Base-by-base conservation (phyloP, 2,113 vertebrate genomes). In the Protomyctophum bolini region DNA sequence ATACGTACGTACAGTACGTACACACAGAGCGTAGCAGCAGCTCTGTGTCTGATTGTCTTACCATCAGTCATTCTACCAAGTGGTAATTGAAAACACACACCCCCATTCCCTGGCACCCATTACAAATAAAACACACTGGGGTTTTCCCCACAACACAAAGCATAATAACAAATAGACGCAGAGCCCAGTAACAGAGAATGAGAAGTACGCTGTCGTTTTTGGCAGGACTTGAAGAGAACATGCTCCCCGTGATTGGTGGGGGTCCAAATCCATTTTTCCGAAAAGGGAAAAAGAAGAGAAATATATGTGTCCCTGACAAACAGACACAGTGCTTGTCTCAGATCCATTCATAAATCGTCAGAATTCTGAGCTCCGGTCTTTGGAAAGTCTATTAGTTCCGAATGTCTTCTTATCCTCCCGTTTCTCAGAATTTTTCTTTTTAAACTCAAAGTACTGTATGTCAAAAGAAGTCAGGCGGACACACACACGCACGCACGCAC, bases 81-180 rank as follows among this genome's bases (percentile, higher is more conserved):
- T 87, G 79, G 81, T 91, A 91, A 91, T 90, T 88, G 87, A 88
- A 91, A 91, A 88, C 86, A 91, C 88, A 89, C 86, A 87, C 68
- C 76, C 85, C 57, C 74, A 59, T 83, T 68, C 79, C 80, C 81
- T 85, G 82, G 89, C 83, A 90, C 84, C 80, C 81, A 81, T 80
- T 83, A 89, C 80, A 87, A 84, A 86, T 72, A 82, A 78, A 77
- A 88, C 84, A 77, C 80, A 73, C 76, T 78, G 80, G 75, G 80
- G 75, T 77, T 82, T 70, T 72, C 77, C 86, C 82, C 66, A 74
- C 74, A 83, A 85, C 78, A 87, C 77, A 87, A 84, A 83, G 80
- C 82, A 83, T 73, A 83, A 89, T 75, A 88, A 89, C 80, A 84
- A 91, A 91, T 83, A 87, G 72, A 86, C 69, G 79, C 70, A 68